Base-by-base conservation (phyloP, 2,113 vertebrate genomes). In the Corydoras sp. region DNA sequence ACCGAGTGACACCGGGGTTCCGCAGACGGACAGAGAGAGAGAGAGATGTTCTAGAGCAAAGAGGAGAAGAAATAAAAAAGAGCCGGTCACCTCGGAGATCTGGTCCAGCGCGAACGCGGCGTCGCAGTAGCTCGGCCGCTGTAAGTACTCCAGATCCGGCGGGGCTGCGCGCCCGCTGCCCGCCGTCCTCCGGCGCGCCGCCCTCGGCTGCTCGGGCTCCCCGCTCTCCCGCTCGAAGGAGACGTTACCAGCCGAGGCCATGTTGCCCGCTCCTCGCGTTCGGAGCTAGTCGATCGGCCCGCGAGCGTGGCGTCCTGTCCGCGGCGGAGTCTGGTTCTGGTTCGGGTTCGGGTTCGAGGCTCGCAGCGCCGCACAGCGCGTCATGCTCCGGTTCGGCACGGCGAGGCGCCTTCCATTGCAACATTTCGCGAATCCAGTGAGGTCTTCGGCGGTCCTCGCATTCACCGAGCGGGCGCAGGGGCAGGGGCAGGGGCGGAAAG, bases 41-140 rank as follows among this genome's bases (percentile, higher is more conserved):
- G 18, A 24, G 18, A 24, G 18, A 24, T 24, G 14, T 58, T 60
- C 35, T 48, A 50, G 29, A 49, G 58, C 71, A 71, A 72, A 77
- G 29, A 72, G 68, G 62, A 55, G 54, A 79, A 58, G 48, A 2
- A 13, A 30, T 56, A 35, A 74, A 84, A 24, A 85, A 90, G 92
- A 5, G 9, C n/a, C 60, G 60, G 43, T 58, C 72, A 98, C 96
- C 96, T 98, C 91, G 63, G 92, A 88, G 79, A 98, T 98, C 83
- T 97, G 95, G 83, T 97, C 90, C 91, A 98, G 84, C 81, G 96
- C 94, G 85, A 98, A 95, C 69, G 90, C 91, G 71, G 95, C 96
- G 86, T 98, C 94, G 85, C 93, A 98, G 89, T 98, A 98, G 83
- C 93, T 98, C 82, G 95, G 95, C 80, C 95, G 93, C 89, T 97